phyloP scores from a whole-genome alignment of 2,888 invertebrate genomes.

The Dolichomitus sp. region DNA sequence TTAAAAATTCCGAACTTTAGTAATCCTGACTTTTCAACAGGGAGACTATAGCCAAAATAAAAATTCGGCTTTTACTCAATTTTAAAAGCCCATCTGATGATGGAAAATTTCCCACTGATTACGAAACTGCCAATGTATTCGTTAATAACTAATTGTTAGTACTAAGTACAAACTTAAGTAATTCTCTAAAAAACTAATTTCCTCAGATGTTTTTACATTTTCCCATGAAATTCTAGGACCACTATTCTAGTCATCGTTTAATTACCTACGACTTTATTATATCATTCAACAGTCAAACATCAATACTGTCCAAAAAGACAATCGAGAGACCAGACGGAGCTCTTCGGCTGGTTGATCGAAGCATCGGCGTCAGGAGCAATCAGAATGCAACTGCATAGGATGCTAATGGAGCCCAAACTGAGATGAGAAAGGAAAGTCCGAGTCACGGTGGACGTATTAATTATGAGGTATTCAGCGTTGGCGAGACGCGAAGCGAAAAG shows the following conservation, averaged over 20 bases:
- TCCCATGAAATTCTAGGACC: conserved; percentile 23
- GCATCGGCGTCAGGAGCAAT: conserved; percentile 7
- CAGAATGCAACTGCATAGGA: conserved; percentile 25
- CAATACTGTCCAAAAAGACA: conserved; percentile 26
- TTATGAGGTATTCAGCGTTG: conserved; percentile 55
- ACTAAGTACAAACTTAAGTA: too few species aligned
- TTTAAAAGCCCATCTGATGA: too few species aligned
- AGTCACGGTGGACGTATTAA: conserved; percentile 68
- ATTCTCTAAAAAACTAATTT: too few species aligned
- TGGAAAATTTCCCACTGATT: too few species aligned
- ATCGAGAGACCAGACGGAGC: background rate
- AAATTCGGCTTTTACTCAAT: too few species aligned
- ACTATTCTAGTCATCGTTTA: conserved; percentile 28
- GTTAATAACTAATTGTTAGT: too few species aligned
- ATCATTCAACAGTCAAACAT: conserved; percentile 11
- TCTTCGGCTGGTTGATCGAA: conserved; percentile 11
- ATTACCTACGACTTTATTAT: conserved; percentile 12
- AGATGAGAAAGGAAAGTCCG: conserved; percentile 63
- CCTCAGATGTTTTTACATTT: too few species aligned
- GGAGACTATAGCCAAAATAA: too few species aligned
- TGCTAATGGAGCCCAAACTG: conserved; percentile 57
- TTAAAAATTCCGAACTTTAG: too few species aligned
- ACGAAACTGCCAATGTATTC: too few species aligned
- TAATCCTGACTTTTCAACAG: too few species aligned
- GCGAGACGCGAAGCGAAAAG: conserved; percentile 37